phyloP scores from a whole-genome alignment of 92 coral and sea anemone species.

The Anthopleura xanthogrammica region DNA sequence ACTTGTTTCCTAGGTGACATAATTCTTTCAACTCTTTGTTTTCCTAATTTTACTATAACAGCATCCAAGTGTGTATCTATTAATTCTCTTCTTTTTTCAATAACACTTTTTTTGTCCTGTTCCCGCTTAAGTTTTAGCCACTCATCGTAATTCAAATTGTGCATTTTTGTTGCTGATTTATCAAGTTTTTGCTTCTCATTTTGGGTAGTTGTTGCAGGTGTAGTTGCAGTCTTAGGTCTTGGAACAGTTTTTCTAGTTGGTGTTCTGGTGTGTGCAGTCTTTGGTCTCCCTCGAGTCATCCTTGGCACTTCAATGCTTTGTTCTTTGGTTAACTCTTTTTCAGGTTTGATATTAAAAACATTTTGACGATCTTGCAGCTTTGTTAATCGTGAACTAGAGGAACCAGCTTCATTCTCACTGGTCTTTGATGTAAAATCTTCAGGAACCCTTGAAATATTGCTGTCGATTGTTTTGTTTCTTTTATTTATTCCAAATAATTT shows the following conservation, averaged over 20 bases:
- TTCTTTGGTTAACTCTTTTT: neutral
- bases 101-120: slow-evolving; percentile 52
- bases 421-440: neutral
- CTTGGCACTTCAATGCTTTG: slow-evolving; percentile 36
- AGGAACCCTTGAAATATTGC: neutral
- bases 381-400: neutral
- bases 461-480: neutral
- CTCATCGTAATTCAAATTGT: slow-evolving; percentile 68
- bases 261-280: neutral
- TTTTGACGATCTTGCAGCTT: neutral
- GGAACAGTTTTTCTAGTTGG: neutral
- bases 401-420: neutral
- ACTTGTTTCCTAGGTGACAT: slow-evolving; percentile 65
- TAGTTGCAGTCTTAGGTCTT: slow-evolving; percentile 27
- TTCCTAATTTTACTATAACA: slow-evolving; percentile 74
- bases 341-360: neutral
- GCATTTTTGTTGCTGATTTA: slow-evolving; percentile 41
- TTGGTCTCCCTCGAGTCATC: slow-evolving; percentile 1
- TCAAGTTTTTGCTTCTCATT: neutral
- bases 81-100: slow-evolving; percentile 66
- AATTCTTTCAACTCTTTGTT: slow-evolving; percentile 71
- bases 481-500: neutral
- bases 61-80: slow-evolving; percentile 76
- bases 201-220: slow-evolving; percentile 34
- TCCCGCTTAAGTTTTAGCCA: slow-evolving; percentile 80